Evolutionary conservation across 92 coral and sea anemone species (phyloP).

Genomic region (Parazoanthus darwini): DNA sequence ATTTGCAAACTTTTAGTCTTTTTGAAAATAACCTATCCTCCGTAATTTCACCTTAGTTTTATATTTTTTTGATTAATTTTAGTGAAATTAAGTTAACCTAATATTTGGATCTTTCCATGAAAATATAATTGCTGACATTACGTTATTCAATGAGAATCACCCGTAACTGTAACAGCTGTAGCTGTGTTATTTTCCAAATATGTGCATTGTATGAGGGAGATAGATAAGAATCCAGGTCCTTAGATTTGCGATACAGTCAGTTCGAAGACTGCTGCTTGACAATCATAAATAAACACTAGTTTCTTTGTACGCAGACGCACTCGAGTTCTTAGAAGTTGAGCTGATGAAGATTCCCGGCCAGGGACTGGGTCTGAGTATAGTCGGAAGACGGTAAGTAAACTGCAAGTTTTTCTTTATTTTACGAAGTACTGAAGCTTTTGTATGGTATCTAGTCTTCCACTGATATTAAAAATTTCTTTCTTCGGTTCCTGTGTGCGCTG

Average conservation of each 20-base stretch:
- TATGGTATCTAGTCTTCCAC: neutral
- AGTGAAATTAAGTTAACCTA: too few relatives aligned
- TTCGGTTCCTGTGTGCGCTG: neutral
- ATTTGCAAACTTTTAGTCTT: neutral
- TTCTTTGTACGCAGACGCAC: constrained; percentile 67
- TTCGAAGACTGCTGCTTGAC: neutral
- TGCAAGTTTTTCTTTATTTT: neutral
- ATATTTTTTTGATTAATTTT: too few relatives aligned
- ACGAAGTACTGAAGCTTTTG: neutral
- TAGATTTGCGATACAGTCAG: neutral
- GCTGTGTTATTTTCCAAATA: too few relatives aligned
- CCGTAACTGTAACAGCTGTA: neutral
- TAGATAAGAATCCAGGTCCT: neutral
- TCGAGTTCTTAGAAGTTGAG: constrained; percentile 78
- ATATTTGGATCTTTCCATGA: too few relatives aligned
- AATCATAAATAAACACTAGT: neutral
- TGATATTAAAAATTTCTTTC: neutral
- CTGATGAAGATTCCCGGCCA: constrained; percentile 92
- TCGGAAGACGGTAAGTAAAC: constrained; percentile 84
- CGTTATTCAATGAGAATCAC: neutral
- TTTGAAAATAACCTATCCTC: neutral
- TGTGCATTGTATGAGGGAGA: too few relatives aligned
- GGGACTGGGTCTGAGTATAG: constrained; percentile 95
- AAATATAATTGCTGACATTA: neutral
- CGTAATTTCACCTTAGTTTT: neutral